Conservation (phyloP, 2,888 invertebrate genomes). For the Melipona beecheii region DNA sequence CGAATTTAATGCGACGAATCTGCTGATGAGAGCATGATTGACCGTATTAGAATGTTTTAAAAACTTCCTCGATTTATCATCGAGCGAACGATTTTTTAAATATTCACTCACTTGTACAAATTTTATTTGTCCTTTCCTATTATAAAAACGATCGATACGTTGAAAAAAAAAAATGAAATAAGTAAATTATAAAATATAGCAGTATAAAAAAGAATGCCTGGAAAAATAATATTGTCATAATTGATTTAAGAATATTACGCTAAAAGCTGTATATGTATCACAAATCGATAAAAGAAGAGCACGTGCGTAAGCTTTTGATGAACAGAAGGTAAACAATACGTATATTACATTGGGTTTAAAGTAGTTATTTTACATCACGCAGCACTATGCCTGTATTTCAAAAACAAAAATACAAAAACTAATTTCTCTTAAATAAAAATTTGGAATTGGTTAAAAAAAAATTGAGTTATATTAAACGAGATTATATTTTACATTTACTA, state of each 20-base stretch:
- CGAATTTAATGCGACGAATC: conserved; percentile 29
- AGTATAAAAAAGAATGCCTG: background rate
- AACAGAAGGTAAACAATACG: conserved; percentile 7
- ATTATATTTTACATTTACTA: background rate
- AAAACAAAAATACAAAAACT: background rate
- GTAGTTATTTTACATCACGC: background rate
- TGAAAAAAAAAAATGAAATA: background rate
- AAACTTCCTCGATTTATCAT: background rate
- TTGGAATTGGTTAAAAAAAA: background rate
- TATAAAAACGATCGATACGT: background rate
- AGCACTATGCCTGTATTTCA: background rate
- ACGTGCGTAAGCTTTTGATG: conserved; percentile 23
- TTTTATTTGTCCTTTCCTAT: background rate
- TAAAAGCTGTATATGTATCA: background rate
- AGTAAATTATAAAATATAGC: too few relatives aligned
- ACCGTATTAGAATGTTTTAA: background rate
- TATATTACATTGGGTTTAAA: background rate
- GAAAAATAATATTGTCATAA: background rate
- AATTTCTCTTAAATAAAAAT: background rate
- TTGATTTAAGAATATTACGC: background rate
- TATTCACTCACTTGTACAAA: background rate
- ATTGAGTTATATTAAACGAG: background rate
- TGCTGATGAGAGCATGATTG: conserved; percentile 4
- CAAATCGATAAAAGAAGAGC: conserved; percentile 5
- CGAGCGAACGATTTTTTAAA: background rate